Conservation (phyloP, 2,888 invertebrate species). For the Charanyca ferruginea region DNA sequence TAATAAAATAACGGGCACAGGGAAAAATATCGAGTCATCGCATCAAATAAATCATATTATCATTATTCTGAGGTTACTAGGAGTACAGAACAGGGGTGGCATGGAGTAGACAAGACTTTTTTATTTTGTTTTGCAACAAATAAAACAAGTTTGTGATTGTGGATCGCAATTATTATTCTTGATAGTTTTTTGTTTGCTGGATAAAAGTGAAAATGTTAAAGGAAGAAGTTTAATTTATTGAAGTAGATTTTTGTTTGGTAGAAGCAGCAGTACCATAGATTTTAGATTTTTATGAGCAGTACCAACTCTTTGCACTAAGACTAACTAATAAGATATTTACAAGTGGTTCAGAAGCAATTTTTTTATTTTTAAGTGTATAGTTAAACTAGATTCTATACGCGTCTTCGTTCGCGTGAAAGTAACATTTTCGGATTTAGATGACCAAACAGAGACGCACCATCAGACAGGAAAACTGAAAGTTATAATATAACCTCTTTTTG, state of each 20-base stretch:
- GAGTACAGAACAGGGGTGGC: conserved; percentile 11
- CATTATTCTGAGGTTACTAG: conserved; percentile 55
- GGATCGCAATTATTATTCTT: conserved; percentile 15
- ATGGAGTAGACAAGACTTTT: conserved; percentile 21
- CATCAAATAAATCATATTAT: conserved; percentile 62
- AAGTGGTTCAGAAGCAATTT: neutral
- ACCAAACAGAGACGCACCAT: too few species aligned
- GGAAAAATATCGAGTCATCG: conserved; percentile 59
- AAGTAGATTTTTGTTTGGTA: neutral
- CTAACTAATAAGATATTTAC: neutral
- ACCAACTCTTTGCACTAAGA: neutral
- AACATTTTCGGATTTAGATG: too few species aligned
- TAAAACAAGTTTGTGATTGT: conserved; percentile 24
- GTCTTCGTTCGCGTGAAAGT: too few species aligned
- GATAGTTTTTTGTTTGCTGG: conserved; percentile 12
- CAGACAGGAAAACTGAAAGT: too few species aligned
- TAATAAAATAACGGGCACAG: conserved; percentile 49
- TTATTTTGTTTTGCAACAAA: conserved; percentile 40
- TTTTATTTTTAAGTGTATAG: neutral
- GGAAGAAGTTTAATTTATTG: neutral
- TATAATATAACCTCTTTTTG: too few species aligned
- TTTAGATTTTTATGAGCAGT: too few species aligned
- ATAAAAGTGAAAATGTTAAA: conserved; percentile 1
- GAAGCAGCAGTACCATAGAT: neutral
- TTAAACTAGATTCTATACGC: too few species aligned